Percentiles rank a stretch among this genome's conserved stretches.
Evolutionary conservation across 1,140 invertebrate species (phyloP).

Genomic region (Alviniconcha marisindica): DNA sequence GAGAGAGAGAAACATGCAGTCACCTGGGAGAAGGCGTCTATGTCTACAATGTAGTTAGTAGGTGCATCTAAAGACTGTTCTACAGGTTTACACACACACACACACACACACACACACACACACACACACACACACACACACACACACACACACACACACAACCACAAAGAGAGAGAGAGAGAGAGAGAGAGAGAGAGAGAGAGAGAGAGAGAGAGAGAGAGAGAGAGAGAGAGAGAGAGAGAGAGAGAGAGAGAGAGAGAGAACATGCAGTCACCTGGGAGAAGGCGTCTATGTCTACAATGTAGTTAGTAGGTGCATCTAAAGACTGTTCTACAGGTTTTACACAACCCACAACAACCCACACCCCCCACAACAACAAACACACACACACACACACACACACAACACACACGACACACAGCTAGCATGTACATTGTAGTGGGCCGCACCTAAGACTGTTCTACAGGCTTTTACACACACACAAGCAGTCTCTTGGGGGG

Average conservation of each 20-base stretch:
- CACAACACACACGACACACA: not conserved
- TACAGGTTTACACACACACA: too few species aligned
- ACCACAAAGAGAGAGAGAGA: not conserved
- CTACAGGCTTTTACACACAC: too few species aligned
- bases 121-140: not conserved
- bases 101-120: not conserved
- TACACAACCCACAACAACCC: too few species aligned
- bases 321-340: too few species aligned
- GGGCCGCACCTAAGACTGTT: too few species aligned
- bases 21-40: too few species aligned
- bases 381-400: not conserved
- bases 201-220: not conserved
- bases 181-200: conserved; percentile 2
- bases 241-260: conserved; percentile 1
- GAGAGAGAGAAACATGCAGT: not conserved
- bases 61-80: not conserved
- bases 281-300: too few species aligned
- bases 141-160: not conserved
- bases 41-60: too few species aligned
- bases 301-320: not conserved
- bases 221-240: not conserved
- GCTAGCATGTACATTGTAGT: not conserved
- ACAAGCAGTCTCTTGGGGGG: too few species aligned
- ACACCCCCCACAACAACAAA: too few species aligned
- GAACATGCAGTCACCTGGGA: not conserved